Evolutionary conservation across 2,113 vertebrate genomes (phyloP).

Genomic region (Gopherus flavomarginatus): DNA sequence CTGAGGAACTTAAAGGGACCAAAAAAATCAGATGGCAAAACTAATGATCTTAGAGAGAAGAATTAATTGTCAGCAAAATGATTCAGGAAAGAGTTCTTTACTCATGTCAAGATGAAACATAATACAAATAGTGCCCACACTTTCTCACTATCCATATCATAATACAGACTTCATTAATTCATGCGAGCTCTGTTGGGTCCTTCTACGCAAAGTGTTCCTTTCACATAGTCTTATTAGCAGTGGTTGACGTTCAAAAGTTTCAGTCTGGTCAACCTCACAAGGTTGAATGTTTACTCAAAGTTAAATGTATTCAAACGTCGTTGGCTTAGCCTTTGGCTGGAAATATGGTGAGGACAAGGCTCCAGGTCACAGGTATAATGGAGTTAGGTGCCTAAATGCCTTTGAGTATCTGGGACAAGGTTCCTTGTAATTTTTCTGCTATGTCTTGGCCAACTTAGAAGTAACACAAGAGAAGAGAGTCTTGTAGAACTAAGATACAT

Average conservation of each 20-base stretch:
- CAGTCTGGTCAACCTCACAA: neutral
- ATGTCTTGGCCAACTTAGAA: fast-evolving
- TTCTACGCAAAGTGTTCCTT: neutral
- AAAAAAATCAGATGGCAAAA: neutral
- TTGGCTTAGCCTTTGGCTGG: fast-evolving
- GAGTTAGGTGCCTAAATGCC: neutral
- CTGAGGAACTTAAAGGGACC: neutral
- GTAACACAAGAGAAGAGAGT: neutral
- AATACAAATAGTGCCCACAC: fast-evolving
- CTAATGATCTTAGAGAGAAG: neutral
- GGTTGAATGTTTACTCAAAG: neutral
- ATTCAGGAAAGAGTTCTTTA: fast-evolving
- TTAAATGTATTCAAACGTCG: fast-evolving
- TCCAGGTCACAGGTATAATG: neutral
- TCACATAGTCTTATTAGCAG: neutral
- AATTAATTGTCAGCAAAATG: neutral
- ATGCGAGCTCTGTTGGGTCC: neutral
- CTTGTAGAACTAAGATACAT: fast-evolving
- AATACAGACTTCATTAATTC: neutral
- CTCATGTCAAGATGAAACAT: neutral
- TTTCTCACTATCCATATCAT: neutral
- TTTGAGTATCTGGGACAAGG: neutral
- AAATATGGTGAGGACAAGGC: neutral
- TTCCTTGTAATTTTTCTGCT: fast-evolving
- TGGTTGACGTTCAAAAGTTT: neutral